phyloP scores from a whole-genome alignment of 2,888 invertebrate species.

The Aporophyla nigra region DNA sequence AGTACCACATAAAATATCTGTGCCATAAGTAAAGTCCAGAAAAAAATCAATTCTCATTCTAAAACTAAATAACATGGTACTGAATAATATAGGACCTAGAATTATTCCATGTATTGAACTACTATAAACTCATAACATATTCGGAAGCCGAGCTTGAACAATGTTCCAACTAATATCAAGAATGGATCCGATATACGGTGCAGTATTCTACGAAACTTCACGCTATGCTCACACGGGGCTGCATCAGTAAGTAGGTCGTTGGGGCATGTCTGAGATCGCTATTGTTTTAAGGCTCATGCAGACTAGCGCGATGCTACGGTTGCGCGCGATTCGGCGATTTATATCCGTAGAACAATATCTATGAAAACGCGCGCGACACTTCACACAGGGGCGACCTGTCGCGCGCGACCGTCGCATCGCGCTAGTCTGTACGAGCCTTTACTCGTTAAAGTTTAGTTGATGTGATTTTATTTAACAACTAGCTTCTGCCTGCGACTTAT shows the following conservation, averaged over 20 bases:
- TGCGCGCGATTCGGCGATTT: too few species aligned
- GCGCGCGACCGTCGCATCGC: too few species aligned
- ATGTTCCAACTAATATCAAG: slow-evolving; percentile 19
- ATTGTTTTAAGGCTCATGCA: slow-evolving; percentile 7
- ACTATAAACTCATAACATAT: slow-evolving; percentile 8
- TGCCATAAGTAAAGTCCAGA: background rate
- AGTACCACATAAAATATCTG: background rate
- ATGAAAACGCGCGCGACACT: too few species aligned
- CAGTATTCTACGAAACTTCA: slow-evolving; percentile 31
- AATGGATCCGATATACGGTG: slow-evolving; percentile 1
- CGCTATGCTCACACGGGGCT: background rate
- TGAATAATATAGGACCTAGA: background rate
- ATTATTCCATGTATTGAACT: background rate
- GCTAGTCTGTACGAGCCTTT: too few species aligned
- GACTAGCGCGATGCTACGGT: too few species aligned
- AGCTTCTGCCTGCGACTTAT: too few species aligned
- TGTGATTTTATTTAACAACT: background rate
- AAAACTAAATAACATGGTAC: too few species aligned
- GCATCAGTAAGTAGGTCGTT: slow-evolving; percentile 15
- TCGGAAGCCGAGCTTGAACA: slow-evolving; percentile 20
- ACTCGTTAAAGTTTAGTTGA: background rate
- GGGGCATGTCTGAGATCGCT: background rate
- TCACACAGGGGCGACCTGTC: too few species aligned
- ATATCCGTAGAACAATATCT: too few species aligned
- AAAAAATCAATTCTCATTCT: too few species aligned